phyloP scores from a whole-genome alignment of 2,888 invertebrate genomes.

The Metalampra italica region DNA sequence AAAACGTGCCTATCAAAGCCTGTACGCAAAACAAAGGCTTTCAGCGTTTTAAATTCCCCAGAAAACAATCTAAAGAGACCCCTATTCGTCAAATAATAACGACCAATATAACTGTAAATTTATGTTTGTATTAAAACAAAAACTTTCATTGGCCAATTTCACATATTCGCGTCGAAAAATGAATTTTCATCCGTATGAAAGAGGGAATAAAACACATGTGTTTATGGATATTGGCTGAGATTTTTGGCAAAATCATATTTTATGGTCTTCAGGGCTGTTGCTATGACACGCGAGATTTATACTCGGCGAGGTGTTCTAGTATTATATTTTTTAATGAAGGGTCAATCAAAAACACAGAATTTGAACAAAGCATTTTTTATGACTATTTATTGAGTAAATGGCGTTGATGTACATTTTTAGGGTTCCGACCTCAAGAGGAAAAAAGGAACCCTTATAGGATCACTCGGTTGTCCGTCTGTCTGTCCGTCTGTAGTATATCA shows the following conservation, averaged over 20 bases:
- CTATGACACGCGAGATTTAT: slow-evolving; percentile 33
- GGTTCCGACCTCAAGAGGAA: no score
- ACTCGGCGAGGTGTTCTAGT: slow-evolving; percentile 23
- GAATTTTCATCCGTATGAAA: neutral
- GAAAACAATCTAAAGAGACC: slow-evolving; percentile 16
- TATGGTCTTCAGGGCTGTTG: slow-evolving; percentile 33
- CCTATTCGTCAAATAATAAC: slow-evolving; percentile 18
- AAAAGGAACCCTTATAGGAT: no score
- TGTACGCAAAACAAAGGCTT: slow-evolving; percentile 19
- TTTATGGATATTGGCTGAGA: neutral
- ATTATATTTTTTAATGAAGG: slow-evolving; percentile 13
- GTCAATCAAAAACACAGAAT: neutral
- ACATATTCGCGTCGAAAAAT: slow-evolving; percentile 7
- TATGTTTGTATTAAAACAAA: slow-evolving; percentile 30
- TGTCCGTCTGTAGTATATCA: no score
- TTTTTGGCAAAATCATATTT: slow-evolving; percentile 24
- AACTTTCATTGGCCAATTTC: slow-evolving; percentile 24
- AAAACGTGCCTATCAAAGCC: slow-evolving; percentile 21
- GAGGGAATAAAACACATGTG: neutral
- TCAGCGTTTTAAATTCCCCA: slow-evolving; percentile 10
- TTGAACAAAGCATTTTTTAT: neutral
- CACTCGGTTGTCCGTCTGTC: no score
- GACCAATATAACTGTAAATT: slow-evolving; percentile 18
- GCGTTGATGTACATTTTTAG: neutral
- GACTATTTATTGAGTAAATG: neutral